Base-by-base conservation (phyloP, 2,797 vertebrate species). In the Chaetophractus vellerosus region DNA sequence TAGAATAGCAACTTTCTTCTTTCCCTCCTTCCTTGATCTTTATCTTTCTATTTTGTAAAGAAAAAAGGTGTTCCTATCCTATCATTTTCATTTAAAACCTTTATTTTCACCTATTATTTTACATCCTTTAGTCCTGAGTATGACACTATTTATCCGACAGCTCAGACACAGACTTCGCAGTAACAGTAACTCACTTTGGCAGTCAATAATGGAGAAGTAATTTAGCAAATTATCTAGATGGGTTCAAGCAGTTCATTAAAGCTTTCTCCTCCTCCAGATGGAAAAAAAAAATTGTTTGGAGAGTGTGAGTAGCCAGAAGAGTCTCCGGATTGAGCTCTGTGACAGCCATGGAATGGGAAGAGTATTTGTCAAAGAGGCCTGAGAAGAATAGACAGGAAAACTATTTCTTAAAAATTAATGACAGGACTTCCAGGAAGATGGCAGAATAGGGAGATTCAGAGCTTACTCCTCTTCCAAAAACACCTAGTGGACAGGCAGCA, bases 341-440 rank as follows among this genome's bases (percentile, higher is more conserved):
- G 50, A 45, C 23, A 52, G 78, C 55, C 36, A 59, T 1, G 18
- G 31, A 9, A 31, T 6, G n/a, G 10, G 23, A 85, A 83, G 21
- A 14, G 2, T 88, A 38, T 92, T 93, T 92, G 33, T 76, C 68
- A 76, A 5, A 15, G 48, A 85, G 15, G 3, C 55, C 36, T 33
- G 14, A 74, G 66, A 94, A 78, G 66, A 82, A 61, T 6, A 59
- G 66, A 68, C 5, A 86, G 63, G 23, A 80, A 79, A 86, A 24
- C 12, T 85, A 23, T 85, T 16, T 52, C 26, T 88, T 95, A 93
- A 88, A 94, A 93, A 75, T 69, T 36, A 96, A 82, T 74, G 91
- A 61, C 19, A 55, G 45, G 45, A 45, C 45, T 45, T 45, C 45
- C 45, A 45, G 45, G 45, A 45, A 45, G 10, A 45, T 45, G 45